Conservation (phyloP, 2,888 invertebrate genomes). For the Chelonus formosanus region DNA sequence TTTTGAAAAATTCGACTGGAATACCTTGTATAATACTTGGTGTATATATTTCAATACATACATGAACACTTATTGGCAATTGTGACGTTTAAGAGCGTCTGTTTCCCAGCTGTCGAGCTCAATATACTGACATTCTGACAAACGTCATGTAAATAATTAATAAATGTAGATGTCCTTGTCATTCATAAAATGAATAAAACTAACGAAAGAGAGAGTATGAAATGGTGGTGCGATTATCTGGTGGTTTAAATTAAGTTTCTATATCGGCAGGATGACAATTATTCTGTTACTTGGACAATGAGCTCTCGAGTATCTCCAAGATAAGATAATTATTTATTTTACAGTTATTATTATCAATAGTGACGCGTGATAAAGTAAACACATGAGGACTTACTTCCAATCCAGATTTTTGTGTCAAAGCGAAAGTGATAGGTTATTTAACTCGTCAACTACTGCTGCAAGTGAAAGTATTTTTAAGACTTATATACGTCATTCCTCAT, state of each 20-base stretch:
- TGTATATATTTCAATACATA: neutral
- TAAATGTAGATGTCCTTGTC: neutral
- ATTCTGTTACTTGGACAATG: conserved; percentile 1
- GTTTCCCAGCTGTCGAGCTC: too few species aligned
- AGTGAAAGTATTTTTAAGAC: conserved; percentile 15
- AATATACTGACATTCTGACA: too few species aligned
- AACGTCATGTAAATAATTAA: too few species aligned
- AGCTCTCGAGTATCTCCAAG: conserved; percentile 1
- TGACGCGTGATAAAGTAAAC: neutral
- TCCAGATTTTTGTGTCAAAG: too few species aligned
- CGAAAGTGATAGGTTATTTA: neutral
- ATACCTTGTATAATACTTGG: neutral
- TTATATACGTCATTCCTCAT: neutral
- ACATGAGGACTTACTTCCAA: neutral
- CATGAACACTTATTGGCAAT: too few species aligned
- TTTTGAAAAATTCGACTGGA: too few species aligned
- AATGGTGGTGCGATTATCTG: neutral
- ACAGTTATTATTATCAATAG: neutral
- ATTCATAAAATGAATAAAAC: neutral
- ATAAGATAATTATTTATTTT: conserved; percentile 7
- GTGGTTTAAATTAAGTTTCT: neutral
- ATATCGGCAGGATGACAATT: neutral
- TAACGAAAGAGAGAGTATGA: neutral
- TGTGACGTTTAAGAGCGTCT: too few species aligned
- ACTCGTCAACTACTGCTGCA: neutral